phyloP scores from a whole-genome alignment of 2,797 vertebrate genomes.

The Betta splendens region DNA sequence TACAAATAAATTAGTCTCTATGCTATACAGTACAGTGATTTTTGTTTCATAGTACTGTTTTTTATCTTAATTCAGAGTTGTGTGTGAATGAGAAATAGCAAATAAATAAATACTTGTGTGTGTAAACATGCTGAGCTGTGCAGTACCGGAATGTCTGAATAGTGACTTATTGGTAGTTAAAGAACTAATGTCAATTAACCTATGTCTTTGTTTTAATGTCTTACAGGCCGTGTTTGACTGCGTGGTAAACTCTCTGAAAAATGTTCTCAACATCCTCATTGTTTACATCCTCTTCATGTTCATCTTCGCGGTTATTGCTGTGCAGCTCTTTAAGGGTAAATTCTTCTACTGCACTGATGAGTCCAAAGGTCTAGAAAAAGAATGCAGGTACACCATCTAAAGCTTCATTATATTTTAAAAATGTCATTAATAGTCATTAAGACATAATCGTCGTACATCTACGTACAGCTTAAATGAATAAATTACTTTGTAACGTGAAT shows the following conservation, averaged over 20 bases:
- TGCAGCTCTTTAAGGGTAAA: constrained; percentile 98
- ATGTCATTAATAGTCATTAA: background rate
- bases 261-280: constrained; percentile 97
- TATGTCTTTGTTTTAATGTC: background rate
- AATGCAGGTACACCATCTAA: constrained; percentile 86
- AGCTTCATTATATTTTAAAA: background rate
- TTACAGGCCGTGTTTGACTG: constrained; percentile 97
- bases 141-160: too few relatives aligned
- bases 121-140: too few relatives aligned
- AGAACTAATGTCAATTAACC: background rate
- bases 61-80: too few relatives aligned
- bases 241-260: constrained; percentile 97
- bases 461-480: too few relatives aligned
- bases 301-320: constrained; percentile 97
- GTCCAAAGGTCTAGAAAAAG: constrained; percentile 93
- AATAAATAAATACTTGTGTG: too few relatives aligned
- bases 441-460: background rate
- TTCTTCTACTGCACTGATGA: constrained; percentile 99
- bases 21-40: too few relatives aligned
- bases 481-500: too few relatives aligned
- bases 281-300: constrained; percentile 99
- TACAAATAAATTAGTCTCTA: too few relatives aligned
- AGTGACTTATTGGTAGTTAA: too few relatives aligned
- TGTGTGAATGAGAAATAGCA: too few relatives aligned
- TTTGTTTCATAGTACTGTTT: too few relatives aligned